These are phyloP conservation scores for Camponotus floridanus DNA, from an alignment of 1,140 invertebrate species.

Conservation along the genomic window DNA sequence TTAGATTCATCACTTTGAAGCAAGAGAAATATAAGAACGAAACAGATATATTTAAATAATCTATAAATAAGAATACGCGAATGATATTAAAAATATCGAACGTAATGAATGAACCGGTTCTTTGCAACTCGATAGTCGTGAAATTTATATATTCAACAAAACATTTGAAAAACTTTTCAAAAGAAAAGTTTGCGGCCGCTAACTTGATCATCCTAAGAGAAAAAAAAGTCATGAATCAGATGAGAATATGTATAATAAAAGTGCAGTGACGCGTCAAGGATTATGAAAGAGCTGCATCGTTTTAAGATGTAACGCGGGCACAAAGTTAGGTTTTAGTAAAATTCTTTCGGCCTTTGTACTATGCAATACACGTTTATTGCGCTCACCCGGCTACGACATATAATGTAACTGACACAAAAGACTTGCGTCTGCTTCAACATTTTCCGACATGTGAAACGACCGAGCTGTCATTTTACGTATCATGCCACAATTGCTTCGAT, in stretches of 20 bases:
- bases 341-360: slow-evolving; percentile 45
- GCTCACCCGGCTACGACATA: slow-evolving; percentile 40
- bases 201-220: background rate
- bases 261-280: slow-evolving; percentile 37
- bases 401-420: slow-evolving; percentile 56
- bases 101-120: background rate
- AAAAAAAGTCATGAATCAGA: background rate
- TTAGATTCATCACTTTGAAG: background rate
- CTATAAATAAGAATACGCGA: background rate
- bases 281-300: slow-evolving; percentile 41
- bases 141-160: background rate
- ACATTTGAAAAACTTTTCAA: background rate
- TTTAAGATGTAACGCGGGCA: slow-evolving; percentile 54
- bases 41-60: background rate
- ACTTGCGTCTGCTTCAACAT: slow-evolving; percentile 30
- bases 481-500: slow-evolving; percentile 12
- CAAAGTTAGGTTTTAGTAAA: slow-evolving; percentile 49
- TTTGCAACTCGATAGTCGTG: background rate
- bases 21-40: background rate
- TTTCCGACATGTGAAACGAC: slow-evolving; percentile 5
- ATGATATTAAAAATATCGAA: background rate
- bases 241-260: slow-evolving; percentile 49
- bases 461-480: background rate
- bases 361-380: slow-evolving; percentile 50
- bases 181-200: background rate